Evolutionary conservation across 2,888 invertebrate species (phyloP).

Genomic region (Spicauda simplicius): DNA sequence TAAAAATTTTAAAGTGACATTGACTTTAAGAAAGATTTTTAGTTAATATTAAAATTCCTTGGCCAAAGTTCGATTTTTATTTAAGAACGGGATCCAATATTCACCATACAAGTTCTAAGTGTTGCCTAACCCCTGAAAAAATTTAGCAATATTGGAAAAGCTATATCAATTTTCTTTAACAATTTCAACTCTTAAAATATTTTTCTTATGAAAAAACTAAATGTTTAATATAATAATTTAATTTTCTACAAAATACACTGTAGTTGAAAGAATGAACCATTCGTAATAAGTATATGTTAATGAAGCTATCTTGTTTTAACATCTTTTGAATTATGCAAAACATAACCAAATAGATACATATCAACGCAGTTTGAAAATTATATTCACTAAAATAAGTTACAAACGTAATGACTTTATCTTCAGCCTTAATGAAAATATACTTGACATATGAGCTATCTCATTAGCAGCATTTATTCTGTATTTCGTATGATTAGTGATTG

Average conservation of each 20-base stretch:
- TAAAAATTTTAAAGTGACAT: background rate
- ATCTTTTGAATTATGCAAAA: conserved; percentile 13
- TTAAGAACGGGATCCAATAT: background rate
- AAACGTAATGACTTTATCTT: conserved; percentile 26
- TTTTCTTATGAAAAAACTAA: no score
- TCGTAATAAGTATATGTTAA: background rate
- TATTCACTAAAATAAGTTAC: conserved; percentile 35
- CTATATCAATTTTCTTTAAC: no score
- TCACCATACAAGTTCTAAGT: no score
- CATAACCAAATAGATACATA: conserved; percentile 19
- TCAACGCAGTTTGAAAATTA: background rate
- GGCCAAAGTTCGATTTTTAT: conserved; percentile 1
- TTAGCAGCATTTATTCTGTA: conserved; percentile 10
- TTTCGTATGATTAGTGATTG: background rate
- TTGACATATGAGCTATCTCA: conserved; percentile 22
- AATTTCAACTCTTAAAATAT: no score
- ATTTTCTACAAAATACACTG: no score
- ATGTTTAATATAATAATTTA: no score
- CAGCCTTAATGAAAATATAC: conserved; percentile 35
- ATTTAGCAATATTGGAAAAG: no score
- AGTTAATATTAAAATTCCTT: conserved; percentile 5
- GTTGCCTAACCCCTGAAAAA: no score
- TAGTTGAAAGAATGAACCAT: background rate
- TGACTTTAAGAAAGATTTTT: background rate
- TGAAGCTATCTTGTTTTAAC: background rate